Percentiles rank a stretch among this genome's conserved stretches.
phyloP scores from a whole-genome alignment of 2,113 vertebrate genomes.

The Turdus rufiventris region DNA sequence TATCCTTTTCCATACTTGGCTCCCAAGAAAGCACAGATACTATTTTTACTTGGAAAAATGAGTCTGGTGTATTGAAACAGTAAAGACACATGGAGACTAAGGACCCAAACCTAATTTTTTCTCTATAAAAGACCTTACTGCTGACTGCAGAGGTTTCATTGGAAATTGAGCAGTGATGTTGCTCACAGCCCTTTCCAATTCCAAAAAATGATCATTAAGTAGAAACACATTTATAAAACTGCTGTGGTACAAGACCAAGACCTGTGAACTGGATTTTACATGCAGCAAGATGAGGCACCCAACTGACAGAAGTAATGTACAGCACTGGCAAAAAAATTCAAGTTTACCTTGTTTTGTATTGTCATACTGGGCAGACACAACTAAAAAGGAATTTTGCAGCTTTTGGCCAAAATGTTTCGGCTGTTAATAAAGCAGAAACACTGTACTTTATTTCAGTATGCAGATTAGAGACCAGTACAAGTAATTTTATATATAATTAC shows the following conservation, averaged over 20 bases:
- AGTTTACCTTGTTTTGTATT: neutral
- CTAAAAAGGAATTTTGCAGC: neutral
- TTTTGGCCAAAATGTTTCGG: neutral
- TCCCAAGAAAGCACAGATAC: neutral
- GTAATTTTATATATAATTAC: neutral
- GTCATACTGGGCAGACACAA: neutral
- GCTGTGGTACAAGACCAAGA: neutral
- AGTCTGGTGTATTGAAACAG: neutral
- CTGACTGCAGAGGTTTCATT: fast-evolving
- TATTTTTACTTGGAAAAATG: neutral
- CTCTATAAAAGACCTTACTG: neutral
- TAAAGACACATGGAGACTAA: neutral
- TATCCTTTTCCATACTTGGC: neutral
- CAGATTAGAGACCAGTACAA: neutral
- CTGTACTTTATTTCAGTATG: neutral
- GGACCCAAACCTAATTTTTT: neutral
- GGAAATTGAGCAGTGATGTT: neutral
- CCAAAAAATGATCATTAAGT: neutral
- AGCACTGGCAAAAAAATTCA: neutral
- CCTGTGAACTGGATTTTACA: neutral
- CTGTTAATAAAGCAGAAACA: neutral
- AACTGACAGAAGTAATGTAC: neutral
- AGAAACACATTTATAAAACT: neutral
- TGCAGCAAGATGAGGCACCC: neutral
- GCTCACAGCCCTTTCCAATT: neutral